These are phyloP conservation scores for Galeopsomyia nigrocyanea DNA, from an alignment of 2,888 invertebrate genomes.

Conservation along the genomic window DNA sequence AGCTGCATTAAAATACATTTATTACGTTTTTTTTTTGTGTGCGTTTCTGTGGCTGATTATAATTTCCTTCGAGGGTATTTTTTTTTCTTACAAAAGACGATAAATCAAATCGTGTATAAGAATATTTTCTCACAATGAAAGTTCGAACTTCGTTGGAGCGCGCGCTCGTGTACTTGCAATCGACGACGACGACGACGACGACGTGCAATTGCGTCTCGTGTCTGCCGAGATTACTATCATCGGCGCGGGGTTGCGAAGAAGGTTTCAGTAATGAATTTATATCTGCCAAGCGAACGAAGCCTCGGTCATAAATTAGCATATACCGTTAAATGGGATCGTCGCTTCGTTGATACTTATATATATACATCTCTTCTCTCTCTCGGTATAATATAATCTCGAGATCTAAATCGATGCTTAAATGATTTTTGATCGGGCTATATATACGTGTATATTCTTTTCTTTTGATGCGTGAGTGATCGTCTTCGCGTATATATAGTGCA, in stretches of 20 bases:
- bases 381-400: constrained; percentile 63
- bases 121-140: too few relatives aligned
- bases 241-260: neutral
- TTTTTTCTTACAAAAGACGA: neutral
- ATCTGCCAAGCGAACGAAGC: constrained; percentile 51
- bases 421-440: constrained; percentile 45
- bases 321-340: constrained; percentile 53
- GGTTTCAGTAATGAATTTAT: constrained; percentile 51
- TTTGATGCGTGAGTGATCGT: too few relatives aligned
- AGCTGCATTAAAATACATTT: neutral
- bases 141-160: too few relatives aligned
- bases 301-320: constrained; percentile 52
- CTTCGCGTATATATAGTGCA: too few relatives aligned
- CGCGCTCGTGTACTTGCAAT: neutral
- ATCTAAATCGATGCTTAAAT: constrained; percentile 65
- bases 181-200: too few relatives aligned
- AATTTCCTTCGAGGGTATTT: neutral
- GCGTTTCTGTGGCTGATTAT: constrained; percentile 5
- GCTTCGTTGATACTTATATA: constrained; percentile 41
- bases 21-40: too few relatives aligned
- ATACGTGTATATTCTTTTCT: too few relatives aligned
- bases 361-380: constrained; percentile 3
- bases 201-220: constrained; percentile 14
- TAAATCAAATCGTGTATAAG: neutral
- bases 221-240: constrained; percentile 26